phyloP scores from a whole-genome alignment of 2,113 vertebrate genomes.

The Myanophis thanlyinensis region DNA sequence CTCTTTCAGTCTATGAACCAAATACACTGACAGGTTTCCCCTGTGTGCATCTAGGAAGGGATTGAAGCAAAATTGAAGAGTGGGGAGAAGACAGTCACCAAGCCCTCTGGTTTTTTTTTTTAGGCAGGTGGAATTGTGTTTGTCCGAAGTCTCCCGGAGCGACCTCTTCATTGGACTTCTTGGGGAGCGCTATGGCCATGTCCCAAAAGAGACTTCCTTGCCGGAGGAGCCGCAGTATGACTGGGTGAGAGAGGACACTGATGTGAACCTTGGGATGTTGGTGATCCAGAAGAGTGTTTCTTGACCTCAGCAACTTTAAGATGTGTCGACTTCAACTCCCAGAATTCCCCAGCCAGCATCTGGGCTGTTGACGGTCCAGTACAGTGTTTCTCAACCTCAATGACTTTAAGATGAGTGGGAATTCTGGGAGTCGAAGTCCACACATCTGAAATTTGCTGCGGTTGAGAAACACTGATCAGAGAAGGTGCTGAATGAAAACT shows the following conservation, averaged over 20 bases:
- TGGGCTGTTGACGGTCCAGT: too few relatives aligned
- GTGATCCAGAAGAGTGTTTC: neutral
- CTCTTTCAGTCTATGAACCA: too few relatives aligned
- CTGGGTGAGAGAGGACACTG: conserved; percentile 75
- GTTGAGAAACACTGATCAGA: neutral
- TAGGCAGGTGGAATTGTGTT: conserved; percentile 79
- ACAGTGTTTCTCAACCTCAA: too few relatives aligned
- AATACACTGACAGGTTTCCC: too few relatives aligned
- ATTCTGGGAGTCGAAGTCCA: neutral
- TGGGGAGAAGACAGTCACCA: too few relatives aligned
- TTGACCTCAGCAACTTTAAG: neutral
- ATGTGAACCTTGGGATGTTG: neutral
- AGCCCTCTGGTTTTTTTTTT: neutral
- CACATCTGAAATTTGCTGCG: neutral
- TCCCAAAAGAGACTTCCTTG: conserved; percentile 71
- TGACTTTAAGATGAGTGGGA: neutral
- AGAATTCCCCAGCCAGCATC: too few relatives aligned
- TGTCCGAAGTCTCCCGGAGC: conserved; percentile 81
- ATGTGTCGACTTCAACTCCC: too few relatives aligned
- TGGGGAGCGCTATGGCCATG: conserved; percentile 82
- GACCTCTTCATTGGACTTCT: conserved; percentile 84
- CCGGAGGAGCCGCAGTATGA: conserved; percentile 79
- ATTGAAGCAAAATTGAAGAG: neutral
- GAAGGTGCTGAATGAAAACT: too few relatives aligned
- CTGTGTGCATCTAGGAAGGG: neutral